A percentile compares a stretch with the other conserved stretches of the same genome.
Evolutionary conservation across 2,888 invertebrate genomes (phyloP).

Genomic region (Ennomos fuscantarius): DNA sequence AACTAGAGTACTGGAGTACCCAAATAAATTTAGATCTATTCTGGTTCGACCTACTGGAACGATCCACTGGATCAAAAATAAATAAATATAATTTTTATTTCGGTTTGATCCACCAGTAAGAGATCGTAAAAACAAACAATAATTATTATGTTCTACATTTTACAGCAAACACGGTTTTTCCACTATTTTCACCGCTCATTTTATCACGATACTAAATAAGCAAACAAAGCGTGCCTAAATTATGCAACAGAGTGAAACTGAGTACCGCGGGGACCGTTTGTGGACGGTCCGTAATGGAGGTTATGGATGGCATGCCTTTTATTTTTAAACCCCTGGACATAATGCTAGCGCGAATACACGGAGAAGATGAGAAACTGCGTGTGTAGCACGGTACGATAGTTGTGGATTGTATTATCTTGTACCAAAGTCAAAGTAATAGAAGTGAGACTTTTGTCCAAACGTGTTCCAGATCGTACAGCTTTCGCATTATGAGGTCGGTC

Average conservation of each 20-base stretch:
- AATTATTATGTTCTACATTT: neutral
- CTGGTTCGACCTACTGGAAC: too few species aligned
- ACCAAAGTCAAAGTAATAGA: too few species aligned
- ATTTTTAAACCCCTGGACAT: constrained; percentile 16
- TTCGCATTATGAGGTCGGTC: too few species aligned
- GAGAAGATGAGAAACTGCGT: constrained; percentile 2
- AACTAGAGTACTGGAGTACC: too few species aligned
- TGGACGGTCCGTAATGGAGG: constrained; percentile 17
- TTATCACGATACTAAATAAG: constrained; percentile 8
- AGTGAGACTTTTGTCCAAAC: too few species aligned
- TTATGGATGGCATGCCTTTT: constrained; percentile 19
- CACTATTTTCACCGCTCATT: constrained; percentile 5
- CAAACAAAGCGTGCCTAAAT: constrained; percentile 26
- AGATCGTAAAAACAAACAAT: too few species aligned
- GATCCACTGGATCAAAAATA: too few species aligned
- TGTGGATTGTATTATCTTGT: too few species aligned
- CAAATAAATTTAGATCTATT: too few species aligned
- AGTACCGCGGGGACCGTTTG: constrained; percentile 11
- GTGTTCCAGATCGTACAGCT: too few species aligned
- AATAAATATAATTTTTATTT: neutral
- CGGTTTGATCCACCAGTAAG: too few species aligned
- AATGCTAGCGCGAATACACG: constrained; percentile 1
- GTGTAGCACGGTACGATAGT: too few species aligned
- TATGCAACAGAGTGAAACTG: constrained; percentile 15
- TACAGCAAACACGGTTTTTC: neutral